Conservation (phyloP, 1,140 invertebrate genomes). For the Brachionus angularis region DNA sequence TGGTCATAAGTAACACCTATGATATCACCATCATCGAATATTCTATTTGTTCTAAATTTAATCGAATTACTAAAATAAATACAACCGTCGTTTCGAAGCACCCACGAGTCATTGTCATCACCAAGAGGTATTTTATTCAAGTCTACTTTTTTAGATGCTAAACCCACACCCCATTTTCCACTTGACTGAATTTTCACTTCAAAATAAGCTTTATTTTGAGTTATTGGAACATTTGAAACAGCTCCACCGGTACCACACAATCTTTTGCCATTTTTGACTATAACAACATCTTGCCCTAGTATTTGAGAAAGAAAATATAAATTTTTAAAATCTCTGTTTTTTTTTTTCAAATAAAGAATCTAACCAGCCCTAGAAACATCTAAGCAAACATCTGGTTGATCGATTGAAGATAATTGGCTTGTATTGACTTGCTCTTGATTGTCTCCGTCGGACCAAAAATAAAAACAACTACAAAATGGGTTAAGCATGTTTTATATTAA, state of each 20-base stretch:
- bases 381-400: conserved; percentile 10
- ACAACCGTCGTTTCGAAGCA: conserved; percentile 79
- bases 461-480: conserved; percentile 22
- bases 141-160: conserved; percentile 80
- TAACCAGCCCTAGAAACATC: conserved; percentile 26
- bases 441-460: conserved; percentile 10
- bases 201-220: conserved; percentile 97
- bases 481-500: conserved; percentile 6
- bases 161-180: conserved; percentile 84
- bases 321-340: too few relatives aligned
- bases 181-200: conserved; percentile 95
- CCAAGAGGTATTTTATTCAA: conserved; percentile 78
- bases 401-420: not conserved
- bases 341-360: too few relatives aligned
- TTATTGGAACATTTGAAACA: conserved; percentile 72
- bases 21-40: conserved; percentile 80
- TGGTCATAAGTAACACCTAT: conserved; percentile 93
- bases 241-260: conserved; percentile 92
- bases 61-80: conserved; percentile 75
- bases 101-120: conserved; percentile 83
- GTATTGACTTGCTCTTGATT: not conserved
- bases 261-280: conserved; percentile 89
- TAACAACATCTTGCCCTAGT: conserved; percentile 87
- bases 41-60: conserved; percentile 67
- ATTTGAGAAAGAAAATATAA: too few relatives aligned